Percentiles rank a stretch among this genome's conserved stretches.
phyloP scores from a whole-genome alignment of 2,113 vertebrate genomes.

The Peromyscus maniculatus region DNA sequence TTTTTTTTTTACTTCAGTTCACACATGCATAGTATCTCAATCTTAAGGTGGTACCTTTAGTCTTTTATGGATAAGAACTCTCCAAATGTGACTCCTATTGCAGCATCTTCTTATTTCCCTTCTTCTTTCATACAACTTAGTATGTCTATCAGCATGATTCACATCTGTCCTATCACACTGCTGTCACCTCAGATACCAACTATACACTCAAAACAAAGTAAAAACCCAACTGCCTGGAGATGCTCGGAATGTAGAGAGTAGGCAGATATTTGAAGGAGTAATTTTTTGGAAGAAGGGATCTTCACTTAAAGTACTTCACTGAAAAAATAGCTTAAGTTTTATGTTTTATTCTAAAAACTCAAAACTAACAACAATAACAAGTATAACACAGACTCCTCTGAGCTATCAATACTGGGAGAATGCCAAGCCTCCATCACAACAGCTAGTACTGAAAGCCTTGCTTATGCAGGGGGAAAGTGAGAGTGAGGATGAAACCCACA shows the following conservation, averaged over 20 bases:
- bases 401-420: too few relatives aligned
- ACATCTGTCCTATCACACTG: not conserved
- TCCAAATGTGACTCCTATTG: not conserved
- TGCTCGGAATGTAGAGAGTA: not conserved
- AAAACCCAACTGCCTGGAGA: not conserved
- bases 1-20: not conserved
- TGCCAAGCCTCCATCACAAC: not conserved
- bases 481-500: not conserved
- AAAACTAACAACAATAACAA: not conserved
- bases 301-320: not conserved
- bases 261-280: not conserved
- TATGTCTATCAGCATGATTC: not conserved
- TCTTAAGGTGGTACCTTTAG: not conserved
- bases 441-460: not conserved
- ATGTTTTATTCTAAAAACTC: not conserved
- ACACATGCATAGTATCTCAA: not conserved
- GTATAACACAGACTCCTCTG: not conserved
- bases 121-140: not conserved
- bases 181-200: not conserved
- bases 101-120: not conserved
- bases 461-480: not conserved
- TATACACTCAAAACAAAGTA: not conserved
- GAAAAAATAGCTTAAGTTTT: not conserved
- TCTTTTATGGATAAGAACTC: not conserved
- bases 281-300: not conserved